Percentiles rank a stretch among this genome's conserved stretches.
Conservation (phyloP, 2,888 invertebrate genomes). For the Embidobia sp. region DNA sequence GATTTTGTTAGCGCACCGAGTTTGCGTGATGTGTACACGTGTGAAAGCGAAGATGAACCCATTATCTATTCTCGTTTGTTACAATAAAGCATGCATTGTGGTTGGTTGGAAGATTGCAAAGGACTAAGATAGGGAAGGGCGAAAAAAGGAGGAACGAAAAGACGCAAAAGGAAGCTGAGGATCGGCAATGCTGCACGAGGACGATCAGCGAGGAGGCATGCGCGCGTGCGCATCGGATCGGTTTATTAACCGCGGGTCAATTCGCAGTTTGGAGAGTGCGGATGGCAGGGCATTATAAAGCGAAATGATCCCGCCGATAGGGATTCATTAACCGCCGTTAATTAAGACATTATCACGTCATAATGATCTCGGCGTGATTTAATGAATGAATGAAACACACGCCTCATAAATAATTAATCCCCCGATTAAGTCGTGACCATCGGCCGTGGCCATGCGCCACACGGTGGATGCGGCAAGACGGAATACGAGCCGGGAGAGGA, state of each 20-base stretch:
- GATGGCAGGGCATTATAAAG: slow-evolving; percentile 73
- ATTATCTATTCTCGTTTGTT: slow-evolving; percentile 58
- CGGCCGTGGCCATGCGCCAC: slow-evolving; percentile 72
- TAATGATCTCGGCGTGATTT: slow-evolving; percentile 80
- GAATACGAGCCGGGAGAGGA: slow-evolving; percentile 60
- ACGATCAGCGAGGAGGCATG: slow-evolving; percentile 63
- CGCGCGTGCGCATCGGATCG: slow-evolving; percentile 72
- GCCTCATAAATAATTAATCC: slow-evolving; percentile 82
- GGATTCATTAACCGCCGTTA: slow-evolving; percentile 81
- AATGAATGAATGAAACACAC: slow-evolving; percentile 81
- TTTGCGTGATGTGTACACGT: slow-evolving; percentile 38
- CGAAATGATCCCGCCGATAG: slow-evolving; percentile 76
- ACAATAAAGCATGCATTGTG: slow-evolving; percentile 44
- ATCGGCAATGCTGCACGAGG: slow-evolving; percentile 54
- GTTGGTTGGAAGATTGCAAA: slow-evolving; percentile 31
- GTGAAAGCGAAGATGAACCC: slow-evolving; percentile 49
- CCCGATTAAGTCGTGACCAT: slow-evolving; percentile 77
- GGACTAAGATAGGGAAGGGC: slow-evolving; percentile 7
- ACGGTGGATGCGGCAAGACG: slow-evolving; percentile 60
- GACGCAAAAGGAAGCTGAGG: slow-evolving; percentile 38
- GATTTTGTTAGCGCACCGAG: slow-evolving; percentile 1
- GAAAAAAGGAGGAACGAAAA: slow-evolving; percentile 28
- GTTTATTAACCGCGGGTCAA: slow-evolving; percentile 79
- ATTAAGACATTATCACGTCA: slow-evolving; percentile 82
- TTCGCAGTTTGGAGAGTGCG: slow-evolving; percentile 75